Evolutionary conservation across 2,113 vertebrate species (phyloP), one percentile per base, ranked within the genome.

Genomic region (Tenebrosternarchus preto): DNA sequence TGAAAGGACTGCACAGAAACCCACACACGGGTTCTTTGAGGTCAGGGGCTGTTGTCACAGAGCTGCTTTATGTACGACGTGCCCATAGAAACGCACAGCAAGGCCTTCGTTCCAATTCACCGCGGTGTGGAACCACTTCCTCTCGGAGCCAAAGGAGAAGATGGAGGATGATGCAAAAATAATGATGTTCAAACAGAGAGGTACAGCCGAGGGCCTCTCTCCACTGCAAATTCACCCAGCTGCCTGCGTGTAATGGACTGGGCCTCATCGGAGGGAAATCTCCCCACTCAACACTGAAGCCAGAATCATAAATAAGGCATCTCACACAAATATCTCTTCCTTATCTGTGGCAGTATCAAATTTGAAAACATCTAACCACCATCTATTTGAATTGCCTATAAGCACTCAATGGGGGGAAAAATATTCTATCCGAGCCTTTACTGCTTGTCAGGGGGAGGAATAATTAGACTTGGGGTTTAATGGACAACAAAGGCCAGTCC

Each of bases 51-150:
- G 67, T 76, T 77, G 76, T 87, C 81, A 85, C 76, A 86, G 85
- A 72, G 82, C 70, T 80, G 64, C 89, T 88, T 88, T 85, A 86
- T 86, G 87, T 83, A 85, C 77, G 67, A 66, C 33, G 67, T 80
- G 73, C 57, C 63, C 80, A 78, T 80, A 80, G 83, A 82, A 86
- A 78, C 60, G 20, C 70, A 67, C 43, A 78, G 60, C 81, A 73
- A 78, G 81, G 59, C 56, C 59, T 57, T 36, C 46, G 25, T 60
- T 72, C 43, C 76, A 82, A 56, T 31, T 69, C 63, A 36, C 25
- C 20, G 17, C 43, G 77, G 78, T 82, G 73, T 67, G 61, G 84
- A 85, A 83, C 70, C 66, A 75, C 19, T 67, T 77, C 70, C 12
- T 25, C 46, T 36, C 16, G 25, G 27, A 67, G 73, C 27, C 31